These are phyloP conservation scores for Volucella inanis DNA, from an alignment of 2,888 invertebrate species.

Conservation along the genomic window DNA sequence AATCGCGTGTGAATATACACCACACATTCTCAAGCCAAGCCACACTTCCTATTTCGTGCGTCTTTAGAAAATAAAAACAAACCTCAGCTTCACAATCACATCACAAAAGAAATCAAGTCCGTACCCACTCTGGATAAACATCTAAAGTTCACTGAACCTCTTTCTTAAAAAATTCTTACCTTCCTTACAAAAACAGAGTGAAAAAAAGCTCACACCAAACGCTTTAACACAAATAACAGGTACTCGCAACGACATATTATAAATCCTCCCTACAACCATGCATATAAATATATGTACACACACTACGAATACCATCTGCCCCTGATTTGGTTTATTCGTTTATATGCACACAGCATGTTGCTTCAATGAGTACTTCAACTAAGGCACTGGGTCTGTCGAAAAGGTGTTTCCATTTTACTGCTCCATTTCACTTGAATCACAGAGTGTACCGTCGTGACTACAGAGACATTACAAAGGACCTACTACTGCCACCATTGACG, in stretches of 20 bases:
- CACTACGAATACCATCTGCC: background rate
- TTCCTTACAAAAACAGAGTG: constrained; percentile 4
- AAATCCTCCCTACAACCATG: no score
- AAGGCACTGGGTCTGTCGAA: constrained; percentile 30
- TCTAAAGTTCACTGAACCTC: constrained; percentile 63
- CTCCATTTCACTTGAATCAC: constrained; percentile 72
- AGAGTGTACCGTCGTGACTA: background rate
- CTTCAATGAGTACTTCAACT: constrained; percentile 50
- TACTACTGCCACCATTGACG: background rate
- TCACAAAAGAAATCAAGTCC: constrained; percentile 27
- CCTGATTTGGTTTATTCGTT: constrained; percentile 4
- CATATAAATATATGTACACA: background rate
- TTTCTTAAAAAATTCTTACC: constrained; percentile 35
- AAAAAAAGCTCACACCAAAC: background rate
- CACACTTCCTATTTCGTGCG: constrained; percentile 10
- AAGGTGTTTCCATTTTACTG: constrained; percentile 58
- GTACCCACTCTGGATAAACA: constrained; percentile 31
- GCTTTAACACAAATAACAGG: constrained; percentile 44
- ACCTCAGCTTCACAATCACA: constrained; percentile 23
- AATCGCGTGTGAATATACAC: constrained; percentile 23
- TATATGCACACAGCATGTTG: constrained; percentile 21
- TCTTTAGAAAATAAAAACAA: background rate
- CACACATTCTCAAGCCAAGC: background rate
- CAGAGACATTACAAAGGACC: no score
- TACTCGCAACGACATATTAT: constrained; percentile 19